These are phyloP conservation scores for Junonia oenone DNA, from an alignment of 2,888 invertebrate species.

Conservation along the genomic window DNA sequence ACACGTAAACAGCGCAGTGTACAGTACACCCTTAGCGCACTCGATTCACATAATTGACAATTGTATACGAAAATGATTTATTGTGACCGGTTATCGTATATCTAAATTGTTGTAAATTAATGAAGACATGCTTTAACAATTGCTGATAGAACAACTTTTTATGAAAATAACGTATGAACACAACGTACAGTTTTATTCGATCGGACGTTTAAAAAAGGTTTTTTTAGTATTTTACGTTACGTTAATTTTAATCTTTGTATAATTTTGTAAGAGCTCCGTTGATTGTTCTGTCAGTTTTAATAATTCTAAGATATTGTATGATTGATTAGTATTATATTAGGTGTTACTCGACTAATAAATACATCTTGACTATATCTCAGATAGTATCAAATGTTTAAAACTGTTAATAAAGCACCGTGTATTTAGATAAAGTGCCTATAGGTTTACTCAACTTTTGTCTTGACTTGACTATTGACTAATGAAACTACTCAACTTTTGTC, in stretches of 20 bases:
- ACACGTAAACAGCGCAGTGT: too few relatives aligned
- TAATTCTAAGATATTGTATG: not conserved
- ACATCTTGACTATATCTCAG: too few relatives aligned
- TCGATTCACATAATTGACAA: slow-evolving; percentile 23
- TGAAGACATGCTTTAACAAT: slow-evolving; percentile 13
- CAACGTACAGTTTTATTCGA: not conserved
- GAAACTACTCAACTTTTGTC: too few relatives aligned
- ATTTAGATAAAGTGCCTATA: too few relatives aligned
- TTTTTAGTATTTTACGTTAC: not conserved
- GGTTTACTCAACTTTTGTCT: too few relatives aligned
- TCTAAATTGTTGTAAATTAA: slow-evolving; percentile 24
- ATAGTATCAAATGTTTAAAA: too few relatives aligned
- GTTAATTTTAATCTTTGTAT: not conserved
- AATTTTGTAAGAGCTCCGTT: not conserved
- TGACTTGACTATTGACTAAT: too few relatives aligned
- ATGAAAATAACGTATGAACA: slow-evolving; percentile 7
- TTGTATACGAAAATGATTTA: slow-evolving; percentile 24
- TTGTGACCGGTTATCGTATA: slow-evolving; percentile 15
- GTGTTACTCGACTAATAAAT: too few relatives aligned
- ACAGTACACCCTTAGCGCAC: slow-evolving; percentile 12
- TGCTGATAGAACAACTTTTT: slow-evolving; percentile 13
- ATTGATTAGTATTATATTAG: not conserved
- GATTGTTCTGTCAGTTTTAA: too few relatives aligned
- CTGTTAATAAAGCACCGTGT: too few relatives aligned
- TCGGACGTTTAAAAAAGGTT: not conserved